Evolutionary conservation across 2,797 vertebrate genomes (phyloP), one percentile per base, ranked within the genome.

Genomic region (Oryzias sinensis): DNA sequence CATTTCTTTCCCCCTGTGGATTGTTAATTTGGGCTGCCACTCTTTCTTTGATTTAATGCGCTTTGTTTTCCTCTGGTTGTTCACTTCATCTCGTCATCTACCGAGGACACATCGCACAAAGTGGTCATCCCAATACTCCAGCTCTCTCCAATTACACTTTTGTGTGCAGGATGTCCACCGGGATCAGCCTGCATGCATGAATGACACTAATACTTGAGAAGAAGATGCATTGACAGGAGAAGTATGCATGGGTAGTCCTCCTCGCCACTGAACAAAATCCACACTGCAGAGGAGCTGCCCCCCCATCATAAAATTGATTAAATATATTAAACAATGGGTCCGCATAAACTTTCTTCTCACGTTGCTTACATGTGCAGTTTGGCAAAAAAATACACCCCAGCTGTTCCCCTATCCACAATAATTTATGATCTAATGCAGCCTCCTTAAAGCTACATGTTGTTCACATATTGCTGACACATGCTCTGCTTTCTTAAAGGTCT

Each of bases 81-180:
- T 65, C 66, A 5, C 41, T 68, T 51, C 53, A 53, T 70, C 63
- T 64, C 49, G 51, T 47, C 56, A 47, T 71, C 41, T 57, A 56
- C 60, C 16, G 29, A 68, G 60, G 45, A 71, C 53, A 62, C 27
- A 50, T 57, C 53, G 45, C 61, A 53, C 54, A 68, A 81, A 76
- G 61, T 59, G 68, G 78, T 67, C 82, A 68, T 72, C 70, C 50
- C 51, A 14, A 63, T 63, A 68, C 65, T 56, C 68, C 40, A 43
- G 56, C 73, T 70, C 66, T 63, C 80, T 72, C 57, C 73, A 80
- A 84, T 81, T 77, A 80, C 49, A 52, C 67, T 69, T 60, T 81
- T 41, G 37, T 56, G 76, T 56, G 49, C 16, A 3, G 62, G 54
- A 68, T 20, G 59, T 75, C 85, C 62, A 9, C 52, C 5, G 62